phyloP scores from a whole-genome alignment of 2,113 vertebrate species.

The Nycticorax nycticorax region DNA sequence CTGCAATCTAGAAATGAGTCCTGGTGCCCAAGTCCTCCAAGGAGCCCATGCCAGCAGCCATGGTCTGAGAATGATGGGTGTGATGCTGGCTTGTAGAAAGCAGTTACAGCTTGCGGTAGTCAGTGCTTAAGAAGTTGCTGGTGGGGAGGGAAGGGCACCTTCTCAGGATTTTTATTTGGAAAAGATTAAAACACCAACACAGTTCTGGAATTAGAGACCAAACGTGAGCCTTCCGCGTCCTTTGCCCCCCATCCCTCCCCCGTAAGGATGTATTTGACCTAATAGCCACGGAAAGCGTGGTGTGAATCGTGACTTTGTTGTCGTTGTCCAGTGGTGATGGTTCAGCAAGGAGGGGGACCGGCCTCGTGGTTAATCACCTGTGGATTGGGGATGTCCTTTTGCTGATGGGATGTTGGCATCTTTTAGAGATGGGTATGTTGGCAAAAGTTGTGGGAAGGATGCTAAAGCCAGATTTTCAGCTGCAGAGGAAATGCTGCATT shows the following conservation, averaged over 20 bases:
- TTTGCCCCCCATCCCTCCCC: background rate
- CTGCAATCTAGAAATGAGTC: background rate
- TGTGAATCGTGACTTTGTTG: background rate
- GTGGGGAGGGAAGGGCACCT: background rate
- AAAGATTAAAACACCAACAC: background rate
- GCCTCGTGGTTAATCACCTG: background rate
- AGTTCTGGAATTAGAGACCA: background rate
- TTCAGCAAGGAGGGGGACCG: background rate
- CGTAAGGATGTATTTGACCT: rapidly evolving
- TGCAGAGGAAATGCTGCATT: background rate
- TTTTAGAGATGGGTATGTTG: background rate
- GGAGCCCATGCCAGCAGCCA: background rate
- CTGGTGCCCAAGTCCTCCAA: background rate
- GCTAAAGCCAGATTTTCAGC: background rate
- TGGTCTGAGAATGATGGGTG: background rate
- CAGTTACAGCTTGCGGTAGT: background rate
- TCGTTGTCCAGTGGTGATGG: background rate
- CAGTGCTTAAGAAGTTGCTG: background rate
- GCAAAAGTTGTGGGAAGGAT: background rate
- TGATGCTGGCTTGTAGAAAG: background rate
- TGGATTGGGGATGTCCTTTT: too few species aligned
- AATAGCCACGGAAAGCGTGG: rapidly evolving
- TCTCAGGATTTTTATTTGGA: background rate
- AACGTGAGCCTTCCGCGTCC: too few species aligned
- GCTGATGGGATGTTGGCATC: background rate